Percentiles rank a stretch among this genome's conserved stretches.
These are phyloP conservation scores for Ancistrus triradiatus DNA, from an alignment of 2,113 vertebrate genomes.

Conservation along the genomic window DNA sequence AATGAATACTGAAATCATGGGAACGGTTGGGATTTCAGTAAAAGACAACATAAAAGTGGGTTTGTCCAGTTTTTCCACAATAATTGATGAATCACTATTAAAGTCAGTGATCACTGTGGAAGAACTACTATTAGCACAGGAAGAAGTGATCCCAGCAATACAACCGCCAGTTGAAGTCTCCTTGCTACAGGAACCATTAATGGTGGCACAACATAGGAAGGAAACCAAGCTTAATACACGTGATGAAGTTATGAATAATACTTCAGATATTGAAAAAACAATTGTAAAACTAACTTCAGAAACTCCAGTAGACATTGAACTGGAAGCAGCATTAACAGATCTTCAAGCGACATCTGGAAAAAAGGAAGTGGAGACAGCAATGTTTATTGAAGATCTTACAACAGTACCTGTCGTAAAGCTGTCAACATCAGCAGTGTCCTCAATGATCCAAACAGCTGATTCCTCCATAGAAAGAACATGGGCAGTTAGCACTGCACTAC, in stretches of 20 bases:
- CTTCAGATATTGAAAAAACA: background rate
- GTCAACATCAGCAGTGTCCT: background rate
- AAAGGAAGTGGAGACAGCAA: no score
- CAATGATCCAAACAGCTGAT: background rate
- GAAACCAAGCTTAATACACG: conserved; percentile 6
- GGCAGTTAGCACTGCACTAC: background rate
- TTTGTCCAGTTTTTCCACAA: background rate
- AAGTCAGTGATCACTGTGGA: background rate
- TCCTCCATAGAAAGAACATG: background rate
- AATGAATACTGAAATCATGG: background rate
- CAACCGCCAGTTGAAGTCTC: background rate
- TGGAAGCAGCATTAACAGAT: background rate
- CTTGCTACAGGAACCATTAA: conserved; percentile 10
- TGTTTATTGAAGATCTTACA: no score
- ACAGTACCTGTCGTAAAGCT: background rate
- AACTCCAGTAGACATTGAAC: background rate
- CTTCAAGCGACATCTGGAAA: no score
- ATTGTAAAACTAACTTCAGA: no score
- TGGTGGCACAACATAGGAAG: background rate
- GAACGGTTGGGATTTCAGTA: background rate
- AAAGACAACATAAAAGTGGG: background rate
- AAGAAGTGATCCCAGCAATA: background rate
- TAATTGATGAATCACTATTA: background rate
- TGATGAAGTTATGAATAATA: background rate
- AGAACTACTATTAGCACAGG: background rate